Base-by-base conservation (phyloP, 2,797 vertebrate genomes). In the Pipistrellus pipistrellus region DNA sequence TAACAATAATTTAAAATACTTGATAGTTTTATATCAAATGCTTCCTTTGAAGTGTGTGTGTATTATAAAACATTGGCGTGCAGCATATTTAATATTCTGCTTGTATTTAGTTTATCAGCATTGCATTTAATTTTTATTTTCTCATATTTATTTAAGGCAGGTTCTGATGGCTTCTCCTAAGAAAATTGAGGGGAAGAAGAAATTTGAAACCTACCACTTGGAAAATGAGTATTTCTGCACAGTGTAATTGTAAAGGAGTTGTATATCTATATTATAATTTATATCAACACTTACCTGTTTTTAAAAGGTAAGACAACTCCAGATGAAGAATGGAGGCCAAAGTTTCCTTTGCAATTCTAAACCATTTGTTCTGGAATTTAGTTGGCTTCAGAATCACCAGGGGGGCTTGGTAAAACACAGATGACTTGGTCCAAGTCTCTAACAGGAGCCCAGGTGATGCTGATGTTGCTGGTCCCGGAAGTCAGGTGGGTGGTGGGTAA, bases 81-180 rank as follows among this genome's bases (percentile, higher is more conserved):
- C 38, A 78, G 44, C 14, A 17, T 83, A 71, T 62, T 57, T 76
- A 76, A 20, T 53, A 76, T 89, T 46, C 27, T 88, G 44, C 44
- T 83, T 83, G 38, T 71, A 13, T 68, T 85, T 83, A 57, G 1
- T 21, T 89, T 90, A 48, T 5, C 13, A 69, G 57, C 48, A 83
- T 6, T 83, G 88, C 78, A 89, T 88, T 78, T 82, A 78, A 68
- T 88, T 93, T 95, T 90, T 44, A 18, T 83, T 85, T 93, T 68
- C 21, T 95, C 38, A 41, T 72, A 90, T 44, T 94, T 62, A n/a
- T 41, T 78, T 57, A 91, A 93, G 21, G 4, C 20, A 64, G 27
- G 11, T 53, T 10, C 35, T 82, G 13, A 53, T 85, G n/a, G 10
- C 7, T 89, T 85, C 18, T 66, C 25, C 32, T 69, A 94, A 89